Evolutionary conservation across 2,888 invertebrate genomes (phyloP).

Genomic region (Drosophila colorata): DNA sequence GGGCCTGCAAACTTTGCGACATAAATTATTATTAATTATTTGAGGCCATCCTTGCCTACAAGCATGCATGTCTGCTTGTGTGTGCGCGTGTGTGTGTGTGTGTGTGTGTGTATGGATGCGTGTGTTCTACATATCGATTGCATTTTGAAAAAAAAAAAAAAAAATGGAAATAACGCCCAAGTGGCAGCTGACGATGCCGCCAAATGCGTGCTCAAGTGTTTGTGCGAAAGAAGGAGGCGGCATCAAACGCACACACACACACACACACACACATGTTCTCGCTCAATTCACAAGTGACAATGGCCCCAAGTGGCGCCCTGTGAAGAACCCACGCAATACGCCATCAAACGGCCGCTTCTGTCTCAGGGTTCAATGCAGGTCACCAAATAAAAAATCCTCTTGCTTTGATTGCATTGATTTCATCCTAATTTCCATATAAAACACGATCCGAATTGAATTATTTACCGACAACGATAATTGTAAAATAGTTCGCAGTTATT

Average conservation of each 20-base stretch:
- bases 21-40: slow-evolving; percentile 81
- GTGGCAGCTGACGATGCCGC: slow-evolving; percentile 79
- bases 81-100: slow-evolving; percentile 21
- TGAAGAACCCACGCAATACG: slow-evolving; percentile 55
- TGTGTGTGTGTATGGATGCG: slow-evolving; percentile 44
- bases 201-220: slow-evolving; percentile 84
- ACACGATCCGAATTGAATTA: neutral
- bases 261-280: slow-evolving; percentile 9
- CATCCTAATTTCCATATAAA: neutral
- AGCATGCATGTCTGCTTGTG: neutral
- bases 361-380: slow-evolving; percentile 53
- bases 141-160: slow-evolving; percentile 49
- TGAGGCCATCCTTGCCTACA: slow-evolving; percentile 22
- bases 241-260: slow-evolving; percentile 40
- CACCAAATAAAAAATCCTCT: slow-evolving; percentile 11
- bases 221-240: slow-evolving; percentile 53
- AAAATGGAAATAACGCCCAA: slow-evolving; percentile 57
- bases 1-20: slow-evolving; percentile 54
- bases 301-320: slow-evolving; percentile 60
- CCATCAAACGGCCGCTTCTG: slow-evolving; percentile 46
- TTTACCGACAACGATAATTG: too few relatives aligned
- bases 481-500: too few relatives aligned
- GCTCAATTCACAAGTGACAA: slow-evolving; percentile 50
- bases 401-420: neutral
- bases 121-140: slow-evolving; percentile 78